phyloP scores from a whole-genome alignment of 1,140 invertebrate species.

The Halesus radiatus region DNA sequence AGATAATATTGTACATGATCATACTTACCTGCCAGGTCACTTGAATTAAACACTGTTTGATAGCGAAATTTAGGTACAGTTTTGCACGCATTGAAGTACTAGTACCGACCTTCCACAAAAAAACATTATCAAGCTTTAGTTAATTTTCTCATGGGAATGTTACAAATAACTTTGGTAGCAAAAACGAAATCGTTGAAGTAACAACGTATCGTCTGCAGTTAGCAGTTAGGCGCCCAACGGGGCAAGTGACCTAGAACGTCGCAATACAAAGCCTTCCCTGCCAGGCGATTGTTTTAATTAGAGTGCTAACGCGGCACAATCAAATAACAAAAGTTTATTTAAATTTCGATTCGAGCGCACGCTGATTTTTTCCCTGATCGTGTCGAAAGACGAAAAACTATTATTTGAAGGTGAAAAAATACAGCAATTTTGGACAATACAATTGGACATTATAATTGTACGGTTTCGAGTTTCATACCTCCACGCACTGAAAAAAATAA shows the following conservation, averaged over 20 bases:
- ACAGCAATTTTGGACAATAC: neutral
- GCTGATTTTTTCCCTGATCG: conserved; percentile 36
- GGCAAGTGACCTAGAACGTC: conserved; percentile 55
- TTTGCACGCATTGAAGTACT: no score
- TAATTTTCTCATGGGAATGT: no score
- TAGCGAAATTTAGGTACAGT: no score
- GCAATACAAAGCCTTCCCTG: conserved; percentile 38
- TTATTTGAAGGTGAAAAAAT: neutral
- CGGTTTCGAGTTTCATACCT: neutral
- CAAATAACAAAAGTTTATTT: conserved; percentile 57
- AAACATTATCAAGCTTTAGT: no score
- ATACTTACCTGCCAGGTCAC: no score
- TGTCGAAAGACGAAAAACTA: conserved; percentile 7
- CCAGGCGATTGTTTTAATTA: conserved; percentile 55
- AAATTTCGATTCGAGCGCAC: conserved; percentile 44
- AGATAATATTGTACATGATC: no score
- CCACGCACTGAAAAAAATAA: no score
- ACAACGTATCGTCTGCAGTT: no score
- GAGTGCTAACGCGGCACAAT: conserved; percentile 34
- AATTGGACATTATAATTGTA: neutral
- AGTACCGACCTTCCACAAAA: no score
- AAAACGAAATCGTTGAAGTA: no score
- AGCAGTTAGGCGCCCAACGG: neutral
- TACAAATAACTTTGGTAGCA: no score
- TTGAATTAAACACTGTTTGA: no score